Conservation (phyloP, 2,113 vertebrate species). For the Zeus faber region DNA sequence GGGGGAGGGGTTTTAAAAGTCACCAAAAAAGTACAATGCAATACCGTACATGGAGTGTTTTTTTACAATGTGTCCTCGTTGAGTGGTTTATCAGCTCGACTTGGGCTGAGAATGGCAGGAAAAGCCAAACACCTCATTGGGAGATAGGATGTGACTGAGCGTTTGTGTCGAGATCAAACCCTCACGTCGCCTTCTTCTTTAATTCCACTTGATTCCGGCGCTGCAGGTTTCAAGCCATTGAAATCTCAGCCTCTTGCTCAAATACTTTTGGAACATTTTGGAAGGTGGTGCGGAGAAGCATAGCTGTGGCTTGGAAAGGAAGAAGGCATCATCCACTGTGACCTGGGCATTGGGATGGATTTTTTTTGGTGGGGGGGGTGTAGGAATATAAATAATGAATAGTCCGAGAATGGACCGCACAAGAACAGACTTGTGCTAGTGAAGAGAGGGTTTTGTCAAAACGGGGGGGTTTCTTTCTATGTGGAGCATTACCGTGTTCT, state of each 20-base stretch:
- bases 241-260: background rate
- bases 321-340: background rate
- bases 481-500: slow-evolving; percentile 1
- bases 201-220: background rate
- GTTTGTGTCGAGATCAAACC: too few relatives aligned
- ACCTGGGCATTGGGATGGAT: background rate
- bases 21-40: background rate
- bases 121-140: background rate
- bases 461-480: slow-evolving; percentile 5
- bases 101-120: background rate
- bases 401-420: slow-evolving; percentile 3
- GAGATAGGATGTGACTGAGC: too few relatives aligned
- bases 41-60: slow-evolving; percentile 8
- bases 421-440: slow-evolving; percentile 7
- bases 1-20: background rate
- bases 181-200: background rate
- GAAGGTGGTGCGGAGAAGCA: background rate
- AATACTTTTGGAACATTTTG: background rate
- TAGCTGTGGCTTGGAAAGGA: slow-evolving; percentile 13
- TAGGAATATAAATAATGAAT: background rate
- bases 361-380: too few relatives aligned
- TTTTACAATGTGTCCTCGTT: background rate
- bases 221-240: slow-evolving; percentile 5
- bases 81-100: background rate
- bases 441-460: too few relatives aligned